Evolutionary conservation across 2,888 invertebrate genomes (phyloP).

Genomic region (Conus canariensis): DNA sequence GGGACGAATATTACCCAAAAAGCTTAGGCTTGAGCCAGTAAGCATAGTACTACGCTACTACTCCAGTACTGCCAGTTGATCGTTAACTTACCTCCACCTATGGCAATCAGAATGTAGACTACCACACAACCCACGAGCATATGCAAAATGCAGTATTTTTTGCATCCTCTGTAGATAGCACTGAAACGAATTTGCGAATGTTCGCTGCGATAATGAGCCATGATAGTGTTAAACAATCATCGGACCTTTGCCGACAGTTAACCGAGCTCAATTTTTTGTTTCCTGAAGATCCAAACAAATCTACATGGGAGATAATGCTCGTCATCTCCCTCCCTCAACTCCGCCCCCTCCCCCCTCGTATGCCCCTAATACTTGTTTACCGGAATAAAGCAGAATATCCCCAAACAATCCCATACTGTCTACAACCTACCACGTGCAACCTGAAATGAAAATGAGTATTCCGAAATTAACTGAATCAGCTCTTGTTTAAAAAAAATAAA

Average conservation of each 20-base stretch:
- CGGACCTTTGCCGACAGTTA: neutral
- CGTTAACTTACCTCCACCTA: constrained; percentile 47
- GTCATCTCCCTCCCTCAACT: neutral
- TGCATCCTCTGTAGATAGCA: constrained; percentile 42
- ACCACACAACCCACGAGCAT: constrained; percentile 42
- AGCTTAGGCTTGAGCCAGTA: no score
- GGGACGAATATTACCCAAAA: no score
- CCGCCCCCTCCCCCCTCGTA: neutral
- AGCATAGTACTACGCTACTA: no score
- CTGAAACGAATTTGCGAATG: constrained; percentile 31
- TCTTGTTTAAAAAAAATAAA: no score
- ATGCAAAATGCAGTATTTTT: constrained; percentile 51
- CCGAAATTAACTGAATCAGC: no score
- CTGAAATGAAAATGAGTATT: no score
- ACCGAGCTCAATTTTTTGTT: neutral
- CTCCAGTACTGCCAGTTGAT: no score
- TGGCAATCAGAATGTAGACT: constrained; percentile 37
- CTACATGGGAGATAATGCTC: neutral
- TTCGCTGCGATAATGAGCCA: constrained; percentile 24
- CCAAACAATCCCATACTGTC: no score
- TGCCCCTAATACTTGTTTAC: no score
- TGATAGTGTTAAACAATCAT: neutral
- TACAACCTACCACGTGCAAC: no score
- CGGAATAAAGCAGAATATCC: no score
- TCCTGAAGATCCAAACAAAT: neutral